These are phyloP conservation scores for Tolypeutes matacus DNA, from an alignment of 2,797 vertebrate genomes.

Conservation along the genomic window DNA sequence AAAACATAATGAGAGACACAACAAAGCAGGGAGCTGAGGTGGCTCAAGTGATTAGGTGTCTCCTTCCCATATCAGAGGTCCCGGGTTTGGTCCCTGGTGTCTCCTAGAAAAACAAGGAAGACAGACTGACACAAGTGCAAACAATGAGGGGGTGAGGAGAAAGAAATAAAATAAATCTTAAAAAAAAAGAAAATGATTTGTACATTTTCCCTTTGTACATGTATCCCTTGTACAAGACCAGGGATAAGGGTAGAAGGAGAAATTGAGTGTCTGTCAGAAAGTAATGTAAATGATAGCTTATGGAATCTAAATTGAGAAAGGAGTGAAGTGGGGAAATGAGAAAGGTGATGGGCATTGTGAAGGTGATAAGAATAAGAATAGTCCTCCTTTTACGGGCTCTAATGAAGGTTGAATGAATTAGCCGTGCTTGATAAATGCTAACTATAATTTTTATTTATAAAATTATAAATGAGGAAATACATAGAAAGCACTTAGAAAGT, in stretches of 20 bases:
- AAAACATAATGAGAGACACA: too few relatives aligned
- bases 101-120: too few relatives aligned
- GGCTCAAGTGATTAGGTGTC: too few relatives aligned
- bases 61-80: too few relatives aligned
- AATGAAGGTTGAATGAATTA: not conserved
- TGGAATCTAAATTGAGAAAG: not conserved
- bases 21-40: too few relatives aligned
- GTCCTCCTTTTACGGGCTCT: not conserved
- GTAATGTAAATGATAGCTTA: not conserved
- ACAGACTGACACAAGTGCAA: too few relatives aligned
- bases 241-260: rapidly evolving
- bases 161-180: too few relatives aligned
- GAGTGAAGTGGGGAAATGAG: not conserved
- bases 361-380: not conserved
- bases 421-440: not conserved
- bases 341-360: too few relatives aligned
- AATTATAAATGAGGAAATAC: not conserved
- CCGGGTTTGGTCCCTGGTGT: too few relatives aligned
- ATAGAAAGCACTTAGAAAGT: not conserved
- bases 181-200: too few relatives aligned
- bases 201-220: too few relatives aligned
- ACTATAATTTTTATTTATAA: not conserved
- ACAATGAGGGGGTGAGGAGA: too few relatives aligned
- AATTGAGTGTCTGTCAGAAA: not conserved
- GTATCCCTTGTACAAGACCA: not conserved